phyloP scores from a whole-genome alignment of 2,797 vertebrate species.

The Thaleichthys pacificus region DNA sequence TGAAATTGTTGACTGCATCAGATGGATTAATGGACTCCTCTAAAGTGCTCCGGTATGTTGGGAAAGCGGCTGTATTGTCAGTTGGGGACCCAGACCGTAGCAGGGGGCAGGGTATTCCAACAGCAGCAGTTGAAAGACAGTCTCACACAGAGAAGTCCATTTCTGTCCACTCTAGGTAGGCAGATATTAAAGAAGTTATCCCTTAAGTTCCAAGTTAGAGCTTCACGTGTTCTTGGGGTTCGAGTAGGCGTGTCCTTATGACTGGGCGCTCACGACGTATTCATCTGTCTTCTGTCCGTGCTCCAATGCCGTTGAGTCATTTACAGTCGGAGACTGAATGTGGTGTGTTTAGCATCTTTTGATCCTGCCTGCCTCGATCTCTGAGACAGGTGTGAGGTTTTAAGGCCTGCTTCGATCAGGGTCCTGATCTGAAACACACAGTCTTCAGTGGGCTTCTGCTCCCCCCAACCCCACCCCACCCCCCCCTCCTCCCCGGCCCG shows the following conservation, averaged over 20 bases:
- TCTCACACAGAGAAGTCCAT: conserved; percentile 54
- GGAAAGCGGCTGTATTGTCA: conserved; percentile 50
- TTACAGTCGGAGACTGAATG: too few relatives aligned
- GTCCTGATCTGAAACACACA: conserved; percentile 34
- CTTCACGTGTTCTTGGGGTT: too few relatives aligned
- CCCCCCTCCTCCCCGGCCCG: background rate
- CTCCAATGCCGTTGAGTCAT: too few relatives aligned
- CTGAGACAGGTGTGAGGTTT: too few relatives aligned
- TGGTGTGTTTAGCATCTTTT: background rate
- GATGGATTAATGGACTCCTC: conserved; percentile 28
- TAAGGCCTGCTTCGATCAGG: conserved; percentile 17
- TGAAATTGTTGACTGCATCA: conserved; percentile 57
- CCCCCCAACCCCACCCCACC: conserved; percentile 5
- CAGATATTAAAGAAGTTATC: conserved; percentile 40
- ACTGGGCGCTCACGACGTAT: too few relatives aligned
- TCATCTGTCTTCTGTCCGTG: too few relatives aligned
- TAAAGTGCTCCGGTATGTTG: conserved; percentile 44
- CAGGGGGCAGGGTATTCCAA: conserved; percentile 51
- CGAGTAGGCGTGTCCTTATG: too few relatives aligned
- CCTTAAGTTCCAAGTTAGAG: background rate
- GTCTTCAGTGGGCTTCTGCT: conserved; percentile 42
- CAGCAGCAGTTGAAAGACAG: conserved; percentile 47
- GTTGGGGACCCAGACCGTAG: conserved; percentile 25
- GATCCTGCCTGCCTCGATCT: background rate
- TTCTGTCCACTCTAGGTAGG: conserved; percentile 40